Base-by-base conservation (phyloP, 2,888 invertebrate genomes). In the Linnaemya vulpina region DNA sequence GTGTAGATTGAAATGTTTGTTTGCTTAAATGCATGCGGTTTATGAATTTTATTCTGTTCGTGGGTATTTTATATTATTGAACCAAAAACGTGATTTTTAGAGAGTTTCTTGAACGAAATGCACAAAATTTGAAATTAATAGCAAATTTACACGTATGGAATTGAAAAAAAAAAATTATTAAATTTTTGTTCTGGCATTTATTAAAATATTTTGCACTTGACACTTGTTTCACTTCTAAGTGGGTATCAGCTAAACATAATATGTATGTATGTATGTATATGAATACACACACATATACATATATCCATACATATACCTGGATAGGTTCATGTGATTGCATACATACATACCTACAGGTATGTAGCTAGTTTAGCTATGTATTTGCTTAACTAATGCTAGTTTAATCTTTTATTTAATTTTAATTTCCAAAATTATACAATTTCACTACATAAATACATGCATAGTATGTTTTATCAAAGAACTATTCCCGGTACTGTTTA, bases 51-150 rank as follows among this genome's bases (percentile, higher is more conserved):
- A 63, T 60, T 40, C 30, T 55, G 30, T 65, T 75, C 17, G 38
- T 60, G 38, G 30, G 30, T 17, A 17, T 38, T 60, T 15, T 55
- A 55, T 25, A 25, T 51, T 4, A 30, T 30, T 30, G 30, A 15
- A 49, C 20, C 9, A 60, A 22, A 67, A 80, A 73, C 84, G 84
- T 84, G 84, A 84, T 84, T 84, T 80, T 74, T 49, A 51, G 17
- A 49, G 38, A 15, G 76, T 76, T 84, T 84, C n/a, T 71, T 71
- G 17, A 60, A 46, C 43, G 55, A 68, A 68, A 53, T 68, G 63
- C 35, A 55, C 11, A 25, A 51, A 67, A 58, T 77, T 17, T 5
- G 13, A 73, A 25, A 46, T 49, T 63, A 71, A 84, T 76, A 46
- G 10, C 46, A 60, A 70, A 71, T 75, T 71, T 75, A 53, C 83